Evolutionary conservation across 2,888 invertebrate species (phyloP).

Genomic region (Bombylius major): DNA sequence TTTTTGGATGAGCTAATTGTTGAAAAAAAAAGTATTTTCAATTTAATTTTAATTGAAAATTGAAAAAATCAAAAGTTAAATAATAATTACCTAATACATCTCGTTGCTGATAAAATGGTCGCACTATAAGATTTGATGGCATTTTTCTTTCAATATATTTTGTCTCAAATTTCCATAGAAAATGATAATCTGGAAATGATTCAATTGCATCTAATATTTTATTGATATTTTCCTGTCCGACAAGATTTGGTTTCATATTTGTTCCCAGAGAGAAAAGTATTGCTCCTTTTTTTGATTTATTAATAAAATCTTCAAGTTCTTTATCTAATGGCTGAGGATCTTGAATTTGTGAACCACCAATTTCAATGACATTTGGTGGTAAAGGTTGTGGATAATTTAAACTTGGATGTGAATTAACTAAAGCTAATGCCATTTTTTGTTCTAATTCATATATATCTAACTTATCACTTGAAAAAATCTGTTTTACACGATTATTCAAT

Average conservation of each 20-base stretch:
- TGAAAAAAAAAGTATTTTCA: neutral
- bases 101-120: constrained; percentile 40
- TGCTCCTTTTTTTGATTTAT: constrained; percentile 24
- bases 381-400: constrained; percentile 26
- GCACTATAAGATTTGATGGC: constrained; percentile 36
- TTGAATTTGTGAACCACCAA: constrained; percentile 31
- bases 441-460: too few species aligned
- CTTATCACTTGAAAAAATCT: too few species aligned
- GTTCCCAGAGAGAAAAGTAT: constrained; percentile 30
- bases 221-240: constrained; percentile 13
- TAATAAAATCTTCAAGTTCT: constrained; percentile 22
- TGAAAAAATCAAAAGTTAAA: neutral
- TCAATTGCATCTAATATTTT: constrained; percentile 22
- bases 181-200: constrained; percentile 24
- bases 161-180: constrained; percentile 31
- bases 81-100: constrained; percentile 38
- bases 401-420: constrained; percentile 28
- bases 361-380: constrained; percentile 30
- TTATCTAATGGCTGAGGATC: constrained; percentile 20
- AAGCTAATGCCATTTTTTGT: neutral
- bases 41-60: neutral
- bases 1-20: constrained; percentile 19
- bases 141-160: constrained; percentile 15
- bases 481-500: too few species aligned
- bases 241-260: constrained; percentile 19